These are phyloP conservation scores for Cephalotes varians DNA, from an alignment of 2,888 invertebrate genomes.

Conservation along the genomic window DNA sequence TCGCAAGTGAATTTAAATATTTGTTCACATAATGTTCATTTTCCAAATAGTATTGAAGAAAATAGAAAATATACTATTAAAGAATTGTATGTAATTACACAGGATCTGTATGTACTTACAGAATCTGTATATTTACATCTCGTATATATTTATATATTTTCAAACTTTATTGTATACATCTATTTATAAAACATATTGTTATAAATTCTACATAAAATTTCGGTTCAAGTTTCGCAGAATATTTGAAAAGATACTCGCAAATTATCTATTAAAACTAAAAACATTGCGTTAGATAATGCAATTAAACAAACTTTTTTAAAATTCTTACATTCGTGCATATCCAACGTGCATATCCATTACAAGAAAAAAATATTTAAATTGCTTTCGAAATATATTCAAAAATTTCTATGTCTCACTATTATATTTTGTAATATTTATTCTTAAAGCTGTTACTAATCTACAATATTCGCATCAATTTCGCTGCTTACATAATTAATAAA, in stretches of 20 bases:
- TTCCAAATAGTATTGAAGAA: too few species aligned
- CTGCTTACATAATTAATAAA: conserved; percentile 16
- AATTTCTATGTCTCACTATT: neutral
- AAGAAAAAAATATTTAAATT: neutral
- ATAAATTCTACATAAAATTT: conserved; percentile 19
- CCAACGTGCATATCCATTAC: neutral
- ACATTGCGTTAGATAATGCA: neutral
- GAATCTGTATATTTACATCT: neutral
- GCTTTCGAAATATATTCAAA: neutral
- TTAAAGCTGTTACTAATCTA: conserved; percentile 31
- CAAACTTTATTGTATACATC: neutral
- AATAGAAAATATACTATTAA: too few species aligned
- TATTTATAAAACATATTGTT: conserved; percentile 3
- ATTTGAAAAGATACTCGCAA: neutral
- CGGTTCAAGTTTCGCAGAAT: neutral
- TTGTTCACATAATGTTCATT: too few species aligned
- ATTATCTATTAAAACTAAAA: neutral
- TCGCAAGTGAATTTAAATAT: too few species aligned
- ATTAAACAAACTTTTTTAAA: neutral
- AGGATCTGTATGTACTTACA: too few species aligned
- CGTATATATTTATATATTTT: conserved; percentile 1
- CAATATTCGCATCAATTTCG: neutral
- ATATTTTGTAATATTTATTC: conserved; percentile 29
- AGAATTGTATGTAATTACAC: too few species aligned
- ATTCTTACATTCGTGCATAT: neutral